Conservation (phyloP, 2,797 vertebrate genomes). For the Silurus lanzhouensis region DNA sequence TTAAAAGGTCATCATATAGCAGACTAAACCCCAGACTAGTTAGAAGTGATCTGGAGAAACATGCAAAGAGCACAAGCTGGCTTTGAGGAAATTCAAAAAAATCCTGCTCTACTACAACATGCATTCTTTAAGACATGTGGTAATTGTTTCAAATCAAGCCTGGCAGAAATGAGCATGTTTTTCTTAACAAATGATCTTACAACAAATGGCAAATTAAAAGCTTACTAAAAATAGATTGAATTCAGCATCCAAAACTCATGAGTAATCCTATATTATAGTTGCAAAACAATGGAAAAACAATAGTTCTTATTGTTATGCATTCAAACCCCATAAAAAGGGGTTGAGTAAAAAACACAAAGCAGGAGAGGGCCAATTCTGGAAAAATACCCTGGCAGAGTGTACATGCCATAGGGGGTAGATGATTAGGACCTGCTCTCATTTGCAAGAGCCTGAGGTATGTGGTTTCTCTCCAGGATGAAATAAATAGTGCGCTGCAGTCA, state of each 20-base stretch:
- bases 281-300: conserved; percentile 36
- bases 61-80: not conserved
- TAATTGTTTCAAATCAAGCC: not conserved
- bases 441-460: conserved; percentile 27
- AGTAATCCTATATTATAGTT: not conserved
- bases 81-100: not conserved
- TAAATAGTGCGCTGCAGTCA: not conserved
- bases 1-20: not conserved
- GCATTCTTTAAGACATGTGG: not conserved
- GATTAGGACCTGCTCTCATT: conserved; percentile 24
- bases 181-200: not conserved
- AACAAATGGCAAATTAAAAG: not conserved
- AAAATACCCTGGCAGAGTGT: conserved; percentile 4
- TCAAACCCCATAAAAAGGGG: conserved; percentile 32
- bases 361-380: not conserved
- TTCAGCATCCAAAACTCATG: conserved; percentile 9
- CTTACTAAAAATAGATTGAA: not conserved
- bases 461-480: not conserved
- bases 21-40: not conserved
- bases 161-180: not conserved
- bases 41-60: not conserved
- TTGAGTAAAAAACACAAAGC: conserved; percentile 29
- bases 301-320: not conserved
- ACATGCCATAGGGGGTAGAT: not conserved
- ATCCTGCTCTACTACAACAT: not conserved